Base-by-base conservation (phyloP, 2,888 invertebrate species). In the Prosopocoilus inquinatus region DNA sequence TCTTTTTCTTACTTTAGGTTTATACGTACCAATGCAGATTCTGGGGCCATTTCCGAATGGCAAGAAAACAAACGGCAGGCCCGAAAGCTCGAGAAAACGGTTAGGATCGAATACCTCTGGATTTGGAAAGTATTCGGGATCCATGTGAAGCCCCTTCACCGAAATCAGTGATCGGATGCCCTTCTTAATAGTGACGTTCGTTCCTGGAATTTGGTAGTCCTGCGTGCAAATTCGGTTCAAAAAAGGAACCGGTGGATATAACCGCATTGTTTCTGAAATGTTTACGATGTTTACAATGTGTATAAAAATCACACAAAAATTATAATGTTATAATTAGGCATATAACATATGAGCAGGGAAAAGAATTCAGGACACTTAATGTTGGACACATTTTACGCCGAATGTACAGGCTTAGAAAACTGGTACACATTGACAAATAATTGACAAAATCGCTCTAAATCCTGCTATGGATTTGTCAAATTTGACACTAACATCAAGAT, bases 91-190 rank as follows among this genome's bases (percentile, higher is more conserved):
- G 2, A 60, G 64, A 61, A 75, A 75, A 36, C 74, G 55, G 12
- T 73, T 71, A 7, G 75, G 75, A 46, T 74, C 68, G 51, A 75
- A 75, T 16, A 59, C 62, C 3, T 67, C 53, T 1, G 75, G 74
- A 28, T 75, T 58, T 1, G 69, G 67, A 44, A 67, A 75, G 50
- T 71, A 67, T 39, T 16, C 54, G 9, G 39, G 33, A 41, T 53
- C 54, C 11, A 38, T 32, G 9, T 53, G 54, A 9, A 53, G 9
- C 2, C 44, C 35, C 7, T 34, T 2, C 9, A 53, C 28, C 9
- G 51, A 44, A 36, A 55, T 35, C 13, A 43, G 20, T 9, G 44
- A 16, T 28, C 11, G 28, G 3, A 32, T 50, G 12, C 54, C 54
- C 12, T 50, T 41, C 13, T 53, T 33, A 9, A 50, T 50, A 16